Conservation (phyloP, 92 coral and sea anemone species). For the Pocillopora meandrina region DNA sequence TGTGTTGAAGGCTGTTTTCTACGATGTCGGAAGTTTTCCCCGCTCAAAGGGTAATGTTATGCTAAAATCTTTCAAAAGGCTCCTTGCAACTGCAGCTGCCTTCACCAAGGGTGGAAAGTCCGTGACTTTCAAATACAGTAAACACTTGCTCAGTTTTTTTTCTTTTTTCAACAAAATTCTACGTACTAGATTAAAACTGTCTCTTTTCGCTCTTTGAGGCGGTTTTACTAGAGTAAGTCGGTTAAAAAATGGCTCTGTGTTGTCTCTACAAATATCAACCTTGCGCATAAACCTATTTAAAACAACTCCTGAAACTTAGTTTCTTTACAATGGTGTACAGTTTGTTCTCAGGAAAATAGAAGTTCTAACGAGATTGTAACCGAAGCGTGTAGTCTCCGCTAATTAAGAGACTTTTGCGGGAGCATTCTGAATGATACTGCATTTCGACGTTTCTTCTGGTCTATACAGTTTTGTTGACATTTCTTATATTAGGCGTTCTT, state of each 20-base stretch:
- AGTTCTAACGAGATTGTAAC: neutral
- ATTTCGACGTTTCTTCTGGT: slow-evolving; percentile 1
- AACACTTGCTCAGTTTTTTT: too few species aligned
- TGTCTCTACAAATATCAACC: too few species aligned
- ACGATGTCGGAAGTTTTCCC: slow-evolving; percentile 61
- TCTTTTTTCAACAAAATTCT: too few species aligned
- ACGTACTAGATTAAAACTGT: too few species aligned
- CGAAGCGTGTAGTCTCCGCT: neutral
- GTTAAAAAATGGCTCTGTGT: too few species aligned
- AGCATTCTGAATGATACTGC: neutral
- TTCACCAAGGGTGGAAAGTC: neutral
- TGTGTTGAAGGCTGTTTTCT: slow-evolving; percentile 26
- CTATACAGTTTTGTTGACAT: neutral
- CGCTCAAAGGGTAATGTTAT: slow-evolving; percentile 91
- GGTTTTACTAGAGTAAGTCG: too few species aligned
- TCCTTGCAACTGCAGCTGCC: slow-evolving; percentile 80
- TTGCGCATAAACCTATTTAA: too few species aligned
- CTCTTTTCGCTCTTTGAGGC: too few species aligned
- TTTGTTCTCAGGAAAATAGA: too few species aligned
- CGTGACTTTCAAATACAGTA: neutral
- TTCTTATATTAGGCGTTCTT: neutral
- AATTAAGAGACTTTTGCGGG: neutral
- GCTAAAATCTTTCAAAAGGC: slow-evolving; percentile 84
- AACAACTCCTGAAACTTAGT: too few species aligned
- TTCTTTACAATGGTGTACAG: too few species aligned